Conservation (phyloP, 2,888 invertebrate species). For the Synergus japonicus region DNA sequence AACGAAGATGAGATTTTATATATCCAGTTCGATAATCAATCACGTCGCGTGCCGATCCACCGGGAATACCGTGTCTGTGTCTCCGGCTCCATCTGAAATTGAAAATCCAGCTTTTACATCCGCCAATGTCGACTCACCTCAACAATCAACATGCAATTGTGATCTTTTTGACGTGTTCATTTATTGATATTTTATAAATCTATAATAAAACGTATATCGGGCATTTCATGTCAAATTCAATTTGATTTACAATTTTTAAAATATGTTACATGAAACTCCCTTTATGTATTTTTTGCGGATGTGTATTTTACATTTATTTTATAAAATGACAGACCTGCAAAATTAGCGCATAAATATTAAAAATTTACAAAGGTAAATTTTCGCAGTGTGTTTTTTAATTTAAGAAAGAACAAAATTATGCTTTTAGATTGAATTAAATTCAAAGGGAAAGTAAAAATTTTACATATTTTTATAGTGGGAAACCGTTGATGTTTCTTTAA, state of each 20-base stretch:
- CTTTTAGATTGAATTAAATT: too few relatives aligned
- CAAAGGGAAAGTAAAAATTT: too few relatives aligned
- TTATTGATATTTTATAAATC: background rate
- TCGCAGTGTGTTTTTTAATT: too few relatives aligned
- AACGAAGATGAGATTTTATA: constrained; percentile 94
- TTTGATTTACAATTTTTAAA: too few relatives aligned
- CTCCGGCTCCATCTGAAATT: constrained; percentile 89
- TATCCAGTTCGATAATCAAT: constrained; percentile 91
- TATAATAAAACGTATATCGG: background rate
- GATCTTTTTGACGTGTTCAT: background rate
- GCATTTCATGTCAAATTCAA: background rate
- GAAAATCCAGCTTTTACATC: constrained; percentile 35
- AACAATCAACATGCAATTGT: constrained; percentile 37
- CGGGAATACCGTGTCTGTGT: constrained; percentile 80
- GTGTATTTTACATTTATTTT: background rate
- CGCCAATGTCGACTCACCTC: background rate
- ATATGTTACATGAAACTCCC: background rate
- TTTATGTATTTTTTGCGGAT: background rate
- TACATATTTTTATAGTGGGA: too few relatives aligned
- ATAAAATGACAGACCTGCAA: background rate
- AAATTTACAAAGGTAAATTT: background rate
- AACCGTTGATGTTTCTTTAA: too few relatives aligned
- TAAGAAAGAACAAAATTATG: too few relatives aligned
- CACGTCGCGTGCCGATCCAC: constrained; percentile 81
- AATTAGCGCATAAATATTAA: background rate